A percentile compares a stretch with the other conserved stretches of the same genome.
Evolutionary conservation across 2,888 invertebrate genomes (phyloP).

Genomic region (Drosophila dives): DNA sequence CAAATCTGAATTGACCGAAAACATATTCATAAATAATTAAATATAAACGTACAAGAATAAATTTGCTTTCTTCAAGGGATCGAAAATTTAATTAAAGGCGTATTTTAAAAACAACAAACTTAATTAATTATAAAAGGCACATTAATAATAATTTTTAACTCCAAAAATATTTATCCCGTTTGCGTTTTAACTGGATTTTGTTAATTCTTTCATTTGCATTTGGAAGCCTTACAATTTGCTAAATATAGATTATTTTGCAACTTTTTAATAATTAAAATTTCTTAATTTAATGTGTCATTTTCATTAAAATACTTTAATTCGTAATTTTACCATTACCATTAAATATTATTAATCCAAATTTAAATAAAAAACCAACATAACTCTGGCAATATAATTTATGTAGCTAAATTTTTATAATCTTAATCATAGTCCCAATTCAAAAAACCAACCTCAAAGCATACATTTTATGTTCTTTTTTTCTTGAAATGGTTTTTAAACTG

Average conservation of each 20-base stretch:
- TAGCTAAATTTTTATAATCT: neutral
- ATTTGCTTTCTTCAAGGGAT: too few species aligned
- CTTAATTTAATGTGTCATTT: neutral
- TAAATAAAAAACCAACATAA: neutral
- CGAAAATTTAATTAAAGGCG: neutral
- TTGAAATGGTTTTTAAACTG: neutral
- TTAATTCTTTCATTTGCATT: neutral
- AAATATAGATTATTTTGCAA: neutral
- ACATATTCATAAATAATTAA: neutral
- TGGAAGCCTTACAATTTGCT: neutral
- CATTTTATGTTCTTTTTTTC: neutral
- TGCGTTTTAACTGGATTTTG: neutral
- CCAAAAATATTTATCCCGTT: fast-evolving
- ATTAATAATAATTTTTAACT: neutral
- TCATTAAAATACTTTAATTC: neutral
- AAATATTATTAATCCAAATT: neutral
- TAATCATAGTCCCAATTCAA: neutral
- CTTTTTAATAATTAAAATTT: neutral
- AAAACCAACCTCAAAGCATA: neutral
- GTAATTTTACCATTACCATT: neutral
- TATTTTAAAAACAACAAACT: neutral
- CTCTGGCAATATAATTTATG: neutral
- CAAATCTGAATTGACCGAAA: neutral
- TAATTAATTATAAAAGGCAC: neutral
- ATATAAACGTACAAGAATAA: neutral